Conservation (phyloP, 2,888 invertebrate species). For the Atherix ibis region DNA sequence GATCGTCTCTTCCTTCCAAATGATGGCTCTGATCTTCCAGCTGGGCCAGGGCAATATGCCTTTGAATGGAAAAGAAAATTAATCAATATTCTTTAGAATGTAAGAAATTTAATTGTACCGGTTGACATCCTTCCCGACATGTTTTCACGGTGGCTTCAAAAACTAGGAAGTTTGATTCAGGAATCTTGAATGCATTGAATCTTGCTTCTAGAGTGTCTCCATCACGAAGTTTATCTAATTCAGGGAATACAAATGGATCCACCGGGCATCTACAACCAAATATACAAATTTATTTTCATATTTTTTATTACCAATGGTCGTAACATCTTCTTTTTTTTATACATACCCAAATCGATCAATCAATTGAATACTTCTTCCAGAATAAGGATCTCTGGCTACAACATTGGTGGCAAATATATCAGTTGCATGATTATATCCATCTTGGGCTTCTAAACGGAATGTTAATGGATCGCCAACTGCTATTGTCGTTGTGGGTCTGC, state of each 20-base stretch:
- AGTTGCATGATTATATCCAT: slow-evolving; percentile 72
- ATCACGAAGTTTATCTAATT: slow-evolving; percentile 68
- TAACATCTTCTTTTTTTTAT: background rate
- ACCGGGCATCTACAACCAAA: slow-evolving; percentile 59
- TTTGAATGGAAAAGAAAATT: slow-evolving; percentile 21
- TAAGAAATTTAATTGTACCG: slow-evolving; percentile 34
- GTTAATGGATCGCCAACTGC: slow-evolving; percentile 86
- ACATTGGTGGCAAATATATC: slow-evolving; percentile 90
- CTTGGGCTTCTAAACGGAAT: slow-evolving; percentile 75
- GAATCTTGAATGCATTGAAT: slow-evolving; percentile 88
- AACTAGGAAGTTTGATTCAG: slow-evolving; percentile 83
- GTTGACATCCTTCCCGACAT: slow-evolving; percentile 78
- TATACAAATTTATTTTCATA: background rate
- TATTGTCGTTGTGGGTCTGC: slow-evolving; percentile 80
- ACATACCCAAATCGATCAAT: slow-evolving; percentile 77
- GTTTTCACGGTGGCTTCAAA: slow-evolving; percentile 85
- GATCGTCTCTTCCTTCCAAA: slow-evolving; percentile 55
- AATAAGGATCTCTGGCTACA: slow-evolving; percentile 81
- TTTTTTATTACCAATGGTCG: background rate
- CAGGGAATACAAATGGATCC: slow-evolving; percentile 82
- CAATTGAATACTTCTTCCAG: slow-evolving; percentile 74
- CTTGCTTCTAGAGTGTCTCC: slow-evolving; percentile 79
- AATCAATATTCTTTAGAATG: too few relatives aligned
- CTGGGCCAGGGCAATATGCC: slow-evolving; percentile 69
- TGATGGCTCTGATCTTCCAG: slow-evolving; percentile 66